phyloP scores from a whole-genome alignment of 1,140 invertebrate genomes.

The Copidosoma floridanum region DNA sequence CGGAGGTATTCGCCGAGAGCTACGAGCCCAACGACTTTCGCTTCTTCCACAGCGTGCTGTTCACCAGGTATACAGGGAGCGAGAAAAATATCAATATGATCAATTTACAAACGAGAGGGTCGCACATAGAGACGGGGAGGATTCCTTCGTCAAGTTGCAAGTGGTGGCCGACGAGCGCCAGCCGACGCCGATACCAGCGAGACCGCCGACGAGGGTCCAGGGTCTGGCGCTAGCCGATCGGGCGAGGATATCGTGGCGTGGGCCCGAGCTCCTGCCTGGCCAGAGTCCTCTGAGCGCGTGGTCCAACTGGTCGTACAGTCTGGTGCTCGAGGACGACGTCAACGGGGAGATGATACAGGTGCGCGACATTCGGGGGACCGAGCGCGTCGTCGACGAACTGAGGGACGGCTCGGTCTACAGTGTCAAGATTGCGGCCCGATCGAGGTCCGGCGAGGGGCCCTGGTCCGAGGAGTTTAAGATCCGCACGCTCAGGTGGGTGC shows the following conservation, averaged over 20 bases:
- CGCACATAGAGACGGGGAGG: slow-evolving; percentile 50
- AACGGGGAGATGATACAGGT: slow-evolving; percentile 54
- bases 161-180: slow-evolving; percentile 68
- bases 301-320: slow-evolving; percentile 81
- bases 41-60: slow-evolving; percentile 75
- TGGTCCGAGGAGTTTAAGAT: slow-evolving; percentile 76
- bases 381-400: slow-evolving; percentile 66
- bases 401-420: slow-evolving; percentile 72
- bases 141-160: slow-evolving; percentile 58
- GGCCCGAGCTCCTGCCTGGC: slow-evolving; percentile 71
- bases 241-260: slow-evolving; percentile 77
- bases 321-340: slow-evolving; percentile 67
- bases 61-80: slow-evolving; percentile 50
- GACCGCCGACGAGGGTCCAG: slow-evolving; percentile 73
- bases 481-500: slow-evolving; percentile 61
- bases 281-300: slow-evolving; percentile 73
- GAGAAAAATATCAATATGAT: background rate
- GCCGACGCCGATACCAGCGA: slow-evolving; percentile 73
- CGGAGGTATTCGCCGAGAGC: slow-evolving; percentile 71
- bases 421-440: slow-evolving; percentile 76
- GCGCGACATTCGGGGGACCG: slow-evolving; percentile 63
- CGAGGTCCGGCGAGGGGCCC: slow-evolving; percentile 69
- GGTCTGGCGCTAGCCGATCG: slow-evolving; percentile 71
- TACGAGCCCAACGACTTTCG: slow-evolving; percentile 64
- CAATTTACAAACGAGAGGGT: too few species aligned